These are phyloP conservation scores for Spialia ferax DNA, from an alignment of 2,888 invertebrate genomes.

Conservation along the genomic window DNA sequence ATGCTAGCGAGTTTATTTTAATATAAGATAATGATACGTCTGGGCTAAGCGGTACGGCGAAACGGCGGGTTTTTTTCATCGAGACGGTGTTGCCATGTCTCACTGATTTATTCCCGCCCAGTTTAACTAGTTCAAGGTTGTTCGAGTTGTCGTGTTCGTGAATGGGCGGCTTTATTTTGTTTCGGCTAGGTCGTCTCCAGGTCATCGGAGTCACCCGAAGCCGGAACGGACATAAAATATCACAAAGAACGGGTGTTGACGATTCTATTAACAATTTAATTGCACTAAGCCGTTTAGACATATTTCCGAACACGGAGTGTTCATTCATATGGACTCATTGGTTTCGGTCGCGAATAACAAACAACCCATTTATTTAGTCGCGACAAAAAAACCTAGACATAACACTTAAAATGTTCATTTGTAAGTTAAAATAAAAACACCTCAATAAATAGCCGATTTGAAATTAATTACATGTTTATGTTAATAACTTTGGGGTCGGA, in stretches of 20 bases:
- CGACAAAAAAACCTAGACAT: constrained; percentile 60
- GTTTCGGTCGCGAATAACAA: constrained; percentile 25
- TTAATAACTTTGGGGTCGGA: constrained; percentile 69
- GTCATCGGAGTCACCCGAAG: constrained; percentile 73
- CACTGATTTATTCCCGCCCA: constrained; percentile 71
- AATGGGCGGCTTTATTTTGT: constrained; percentile 78
- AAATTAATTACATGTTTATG: constrained; percentile 80
- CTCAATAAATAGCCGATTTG: constrained; percentile 67
- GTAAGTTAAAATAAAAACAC: constrained; percentile 61
- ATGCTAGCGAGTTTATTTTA: constrained; percentile 61
- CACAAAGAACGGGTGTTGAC: constrained; percentile 64
- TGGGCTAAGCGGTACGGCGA: constrained; percentile 73
- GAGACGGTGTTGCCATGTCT: constrained; percentile 70
- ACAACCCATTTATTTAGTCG: no score
- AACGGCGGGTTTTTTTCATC: constrained; percentile 66
- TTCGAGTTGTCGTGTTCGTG: constrained; percentile 63
- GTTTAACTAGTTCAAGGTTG: constrained; percentile 83
- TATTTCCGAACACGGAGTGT: neutral
- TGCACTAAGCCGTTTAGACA: neutral
- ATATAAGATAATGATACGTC: constrained; percentile 83
- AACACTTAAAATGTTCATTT: constrained; percentile 59
- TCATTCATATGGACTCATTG: neutral
- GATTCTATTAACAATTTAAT: constrained; percentile 46
- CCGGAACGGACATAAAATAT: constrained; percentile 66
- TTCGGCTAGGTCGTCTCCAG: constrained; percentile 77